A percentile compares a stretch with the other conserved stretches of the same genome.
Conservation (phyloP, 2,113 vertebrate genomes). For the Mungos mungo region DNA sequence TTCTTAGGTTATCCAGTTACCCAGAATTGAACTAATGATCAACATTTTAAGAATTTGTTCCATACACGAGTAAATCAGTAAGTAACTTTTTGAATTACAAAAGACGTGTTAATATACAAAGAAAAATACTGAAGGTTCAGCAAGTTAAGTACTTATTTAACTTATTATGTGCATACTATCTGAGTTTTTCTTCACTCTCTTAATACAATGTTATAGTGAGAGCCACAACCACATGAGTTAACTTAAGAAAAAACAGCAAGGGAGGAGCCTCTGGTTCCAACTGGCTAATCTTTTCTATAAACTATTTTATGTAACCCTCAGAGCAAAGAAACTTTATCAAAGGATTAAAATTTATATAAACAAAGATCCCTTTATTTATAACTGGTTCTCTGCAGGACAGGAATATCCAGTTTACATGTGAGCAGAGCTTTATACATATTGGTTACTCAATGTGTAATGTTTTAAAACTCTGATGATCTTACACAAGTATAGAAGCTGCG, state of each 20-base stretch:
- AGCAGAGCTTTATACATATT: neutral
- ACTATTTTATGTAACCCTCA: slow-evolving; percentile 54
- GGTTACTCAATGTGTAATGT: neutral
- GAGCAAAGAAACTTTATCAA: slow-evolving; percentile 61
- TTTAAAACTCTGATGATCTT: neutral
- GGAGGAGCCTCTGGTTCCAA: slow-evolving; percentile 40
- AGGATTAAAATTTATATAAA: slow-evolving; percentile 73
- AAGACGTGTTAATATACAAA: neutral
- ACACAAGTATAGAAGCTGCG: neutral
- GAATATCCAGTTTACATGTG: neutral
- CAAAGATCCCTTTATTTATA: slow-evolving; percentile 67
- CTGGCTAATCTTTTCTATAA: slow-evolving; percentile 67
- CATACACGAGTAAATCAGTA: neutral
- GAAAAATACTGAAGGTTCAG: neutral
- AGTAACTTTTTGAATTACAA: neutral
- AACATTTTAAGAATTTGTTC: neutral
- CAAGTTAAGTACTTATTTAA: neutral
- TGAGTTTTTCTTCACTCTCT: neutral
- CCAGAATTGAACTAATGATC: neutral
- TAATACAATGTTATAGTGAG: neutral
- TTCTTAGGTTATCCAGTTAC: neutral
- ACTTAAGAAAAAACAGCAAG: neutral
- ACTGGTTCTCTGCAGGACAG: neutral
- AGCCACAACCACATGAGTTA: slow-evolving; percentile 37
- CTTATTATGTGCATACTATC: neutral